phyloP scores from a whole-genome alignment of 2,797 vertebrate species.

The Sus cebifrons region DNA sequence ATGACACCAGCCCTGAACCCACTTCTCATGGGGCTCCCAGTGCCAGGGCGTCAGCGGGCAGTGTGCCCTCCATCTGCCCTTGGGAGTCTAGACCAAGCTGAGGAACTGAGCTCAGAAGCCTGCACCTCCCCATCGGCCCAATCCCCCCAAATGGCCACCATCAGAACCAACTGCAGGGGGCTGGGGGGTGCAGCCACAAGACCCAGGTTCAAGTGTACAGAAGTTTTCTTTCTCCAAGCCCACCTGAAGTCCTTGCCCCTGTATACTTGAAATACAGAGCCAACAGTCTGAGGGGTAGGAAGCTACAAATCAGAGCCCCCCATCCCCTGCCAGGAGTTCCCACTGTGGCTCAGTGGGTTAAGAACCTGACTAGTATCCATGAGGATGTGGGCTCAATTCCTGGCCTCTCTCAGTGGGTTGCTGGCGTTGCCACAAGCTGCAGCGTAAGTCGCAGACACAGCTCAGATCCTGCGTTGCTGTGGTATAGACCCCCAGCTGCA shows the following conservation, averaged over 20 bases:
- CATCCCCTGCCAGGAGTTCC: too few species aligned
- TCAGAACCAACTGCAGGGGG: background rate
- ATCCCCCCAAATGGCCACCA: background rate
- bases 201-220: background rate
- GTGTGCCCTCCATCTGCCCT: background rate
- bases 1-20: background rate
- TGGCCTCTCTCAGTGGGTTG: too few species aligned
- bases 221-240: background rate
- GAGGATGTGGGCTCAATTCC: too few species aligned
- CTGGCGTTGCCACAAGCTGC: too few species aligned
- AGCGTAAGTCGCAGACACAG: too few species aligned
- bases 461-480: too few species aligned
- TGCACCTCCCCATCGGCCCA: rapidly evolving
- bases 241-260: background rate
- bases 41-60: background rate
- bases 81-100: background rate
- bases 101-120: conserved; percentile 25
- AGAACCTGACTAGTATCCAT: too few species aligned
- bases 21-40: rapidly evolving
- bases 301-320: too few species aligned
- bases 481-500: too few species aligned
- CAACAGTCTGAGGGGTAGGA: background rate
- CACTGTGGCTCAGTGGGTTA: too few species aligned
- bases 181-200: rapidly evolving
- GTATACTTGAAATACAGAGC: background rate